Evolutionary conservation across 2,888 invertebrate genomes (phyloP), one percentile per base, ranked within the genome.

Genomic region (Mythimna vitellina): DNA sequence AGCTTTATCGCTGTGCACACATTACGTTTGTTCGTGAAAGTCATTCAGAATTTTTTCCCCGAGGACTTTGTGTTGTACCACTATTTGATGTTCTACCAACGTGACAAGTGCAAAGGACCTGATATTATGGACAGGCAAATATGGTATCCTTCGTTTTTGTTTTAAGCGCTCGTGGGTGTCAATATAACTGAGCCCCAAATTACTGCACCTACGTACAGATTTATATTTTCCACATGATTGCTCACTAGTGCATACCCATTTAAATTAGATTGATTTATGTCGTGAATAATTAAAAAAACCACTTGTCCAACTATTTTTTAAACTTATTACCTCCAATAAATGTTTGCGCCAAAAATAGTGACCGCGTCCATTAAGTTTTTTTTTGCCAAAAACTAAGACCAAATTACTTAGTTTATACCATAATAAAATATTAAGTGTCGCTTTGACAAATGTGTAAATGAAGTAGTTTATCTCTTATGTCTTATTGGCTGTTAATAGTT

Each of bases 21-120:
- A 95, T 96, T 86, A 89, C 93, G 95, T 93, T 95, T 96, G 91
- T 91, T 90, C 92, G 95, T 93, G 94, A 95, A 95, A 94, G 94
- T 91, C 92, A 93, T 95, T 93, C 92, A 94, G 87, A 84, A 87
- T 93, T 95, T 95, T 95, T 93, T 94, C 92, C 89, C 86, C 86
- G 88, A 90, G 90, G 90, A 89, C 90, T 92, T 91, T 88, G 89
- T 88, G 89, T 89, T 84, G 73, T 70, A 88, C 87, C 90, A 87
- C 86, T 96, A 90, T 96, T 96, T 96, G 95, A 88, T 94, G 94
- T 94, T 91, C 94, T 94, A 92, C 95, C 92, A 93, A 94, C 92
- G 94, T 93, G 96, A 94, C 95, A 95, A 95, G 94, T 95, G 94
- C 93, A 92, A 93, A 93, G 95, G 93, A 93, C 92, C 92, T 90